Base-by-base conservation (phyloP, 2,797 vertebrate species). In the Cuniculus paca region DNA sequence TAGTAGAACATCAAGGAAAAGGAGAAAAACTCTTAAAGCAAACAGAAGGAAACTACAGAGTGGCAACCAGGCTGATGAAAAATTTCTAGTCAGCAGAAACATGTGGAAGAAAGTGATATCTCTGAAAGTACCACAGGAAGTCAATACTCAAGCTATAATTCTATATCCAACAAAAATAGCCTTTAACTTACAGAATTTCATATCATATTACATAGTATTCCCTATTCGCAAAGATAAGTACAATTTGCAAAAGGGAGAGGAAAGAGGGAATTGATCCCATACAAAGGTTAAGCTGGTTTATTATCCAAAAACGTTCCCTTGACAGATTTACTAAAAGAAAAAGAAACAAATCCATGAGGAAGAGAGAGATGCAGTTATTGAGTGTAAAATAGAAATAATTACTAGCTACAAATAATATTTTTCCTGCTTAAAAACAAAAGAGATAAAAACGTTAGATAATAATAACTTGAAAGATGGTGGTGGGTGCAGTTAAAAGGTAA, bases 371-470 rank as follows among this genome's bases (percentile, higher is more conserved):
- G 13, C 34, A 95, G 48, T 92, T 90, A 61, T 28, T 75, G 82
- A 56, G n/a, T 80, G 6, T 61, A 68, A 96, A 94, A 70, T 34
- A 93, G 63, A 88, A 95, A 90, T 84, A 91, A 94, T 95, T 89
- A 84, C 50, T 70, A 58, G 34, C 10, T 82, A 94, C 74, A 96
- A 95, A 92, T 84, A 68, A 91, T 78, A 50, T 80, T 56, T 93
- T 97, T 91, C 77, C 91, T 80, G 56, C 70, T 92, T 95, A 92
- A 78, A 88, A 65, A 80, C 34, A 75, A 72, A 11, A 86, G 58
- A 7, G 12, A 88, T 42, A 65, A 63, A 61, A 45, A 45, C 65
- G 86, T 36, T 65, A 80, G 82, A 50, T 72, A 60, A 87, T 48
- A 60, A 74, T 68, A 72, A 39, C 54, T 75, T 70, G 7, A 91